Evolutionary conservation across 1,140 invertebrate species (phyloP), one percentile per base, ranked within the genome.

Genomic region (Zaprionus gabonicus): DNA sequence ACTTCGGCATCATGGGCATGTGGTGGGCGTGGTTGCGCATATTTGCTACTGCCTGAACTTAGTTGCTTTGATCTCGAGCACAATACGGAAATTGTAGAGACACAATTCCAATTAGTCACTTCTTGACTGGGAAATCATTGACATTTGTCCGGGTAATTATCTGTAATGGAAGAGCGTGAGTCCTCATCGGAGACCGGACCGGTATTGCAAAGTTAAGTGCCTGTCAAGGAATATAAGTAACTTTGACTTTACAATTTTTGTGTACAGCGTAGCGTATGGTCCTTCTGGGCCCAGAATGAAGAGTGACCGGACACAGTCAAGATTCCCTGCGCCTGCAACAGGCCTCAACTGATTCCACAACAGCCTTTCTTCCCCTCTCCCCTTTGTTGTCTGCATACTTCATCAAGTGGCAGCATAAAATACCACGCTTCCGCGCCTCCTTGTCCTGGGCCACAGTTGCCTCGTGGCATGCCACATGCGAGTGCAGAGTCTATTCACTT

Each of bases 401-500:
- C 74, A 72, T 34, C 63, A 71, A 76, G 66, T 76, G 76, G 36
- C 59, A 49, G 71, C 73, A 71, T 72, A 80, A 65, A 83, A 76
- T 78, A 67, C 58, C 38, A 44, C 64, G 36, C 17, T 41, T 25
- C 17, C 46, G 20, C 10, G 20, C 46, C 78, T 81, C 36, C 70
- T 20, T 20, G 0, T 71, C 66, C 34, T 70, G 76, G 51, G 36
- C 62, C 51, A 44, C 36, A 41, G n/a, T 51, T 51, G 46, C 46
- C n/a, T 46, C n/a, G 46, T 51, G 46, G 46, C 46, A 65, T 56
- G 36, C 55, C 64, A 41, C 13, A 58, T 41, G 67, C 38, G 65
- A 44, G 49, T 23, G 17, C 64, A 64, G 71, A 70, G 51, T 84
- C 73, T 81, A 84, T 90, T 90, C 85, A 90, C 85, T 88, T 88